Evolutionary conservation across 2,888 invertebrate species (phyloP), one percentile per base, ranked within the genome.

Genomic region (Eristalinus aeneus): DNA sequence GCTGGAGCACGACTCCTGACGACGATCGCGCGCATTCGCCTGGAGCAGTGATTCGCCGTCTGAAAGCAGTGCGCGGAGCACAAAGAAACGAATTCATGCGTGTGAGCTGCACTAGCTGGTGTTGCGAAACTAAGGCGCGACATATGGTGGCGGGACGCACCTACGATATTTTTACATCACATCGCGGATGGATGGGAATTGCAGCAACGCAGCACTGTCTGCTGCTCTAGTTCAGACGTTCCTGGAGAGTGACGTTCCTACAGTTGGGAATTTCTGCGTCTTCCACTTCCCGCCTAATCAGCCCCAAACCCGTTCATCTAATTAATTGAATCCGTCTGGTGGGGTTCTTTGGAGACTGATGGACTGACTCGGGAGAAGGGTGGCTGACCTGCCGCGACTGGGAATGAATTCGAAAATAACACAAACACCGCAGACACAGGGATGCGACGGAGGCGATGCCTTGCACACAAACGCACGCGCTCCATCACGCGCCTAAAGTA

Each of bases 131-230:
- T 65, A 82, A 86, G 76, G 86, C 82, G 86, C 86, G 86, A 82
- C 81, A 86, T 77, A 86, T 81, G 85, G 77, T 73, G 76, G 64
- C 71, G 86, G 78, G 77, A 86, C 86, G 82, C 86, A 86, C 86
- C 86, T 86, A 65, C 65, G 71, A 80, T 85, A 85, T 86, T 74
- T 77, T 67, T 77, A 73, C 65, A 36, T 31, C n/a, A 16, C 20
- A 27, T 22, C 32, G 46, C 53, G 16, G 34, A n/a, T 54, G 82
- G 86, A 77, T 86, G 82, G 86, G 82, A 82, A 78, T 65, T 56
- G 20, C 20, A 80, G 20, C 20, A 80, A 61, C 72, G 80, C 61
- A 23, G 54, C 53, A 11, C 2, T 32, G 34, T 8, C 20, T 31
- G 53, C 12, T 76, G 82, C 71, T 86, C 81, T 78, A 82, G 82